Evolutionary conservation across 2,888 invertebrate species (phyloP), one percentile per base, ranked within the genome.

Genomic region (Ochropleura leucogaster): DNA sequence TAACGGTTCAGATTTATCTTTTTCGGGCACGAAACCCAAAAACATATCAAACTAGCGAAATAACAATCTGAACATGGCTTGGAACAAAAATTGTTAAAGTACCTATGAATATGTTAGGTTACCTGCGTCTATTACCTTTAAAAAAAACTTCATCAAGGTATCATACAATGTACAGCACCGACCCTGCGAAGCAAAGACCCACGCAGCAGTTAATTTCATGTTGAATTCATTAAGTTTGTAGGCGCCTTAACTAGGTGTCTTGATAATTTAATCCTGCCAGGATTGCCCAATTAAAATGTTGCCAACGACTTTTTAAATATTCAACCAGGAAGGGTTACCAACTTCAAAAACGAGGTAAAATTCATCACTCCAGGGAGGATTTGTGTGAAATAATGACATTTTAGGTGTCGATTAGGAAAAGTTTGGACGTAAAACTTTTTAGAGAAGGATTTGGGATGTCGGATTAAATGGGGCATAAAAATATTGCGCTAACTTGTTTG

Each of bases 291-390:
- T 96, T 96, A 96, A 94, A 95, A 94, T 94, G 94, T 95, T 95
- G 92, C 93, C 95, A 95, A 96, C 95, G 96, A 96, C 95, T 96
- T 96, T 96, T 96, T 96, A 96, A 96, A 96, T 96, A 96, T 96
- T 96, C 95, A 89, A 90, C 85, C 84, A 84, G 87, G 90, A 94
- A 94, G 95, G 95, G 94, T 94, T 95, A 94, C 92, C 91, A 90
- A 89, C 92, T 92, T 93, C 91, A 93, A 95, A 95, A 95, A 95
- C 93, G 92, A 90, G 92, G 90, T 88, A 93, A 94, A 94, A 95
- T 95, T 94, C 94, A 91, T 93, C 93, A 94, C 95, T 93, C 95
- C 89, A 83, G 92, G 92, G 95, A 94, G 92, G 90, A 85, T 95
- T 94, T 94, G 93, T 92, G 90, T 90, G 89, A 93, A 92, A 93